These are phyloP conservation scores for Tridacna crocea DNA, from an alignment of 2,888 invertebrate genomes.

Conservation along the genomic window DNA sequence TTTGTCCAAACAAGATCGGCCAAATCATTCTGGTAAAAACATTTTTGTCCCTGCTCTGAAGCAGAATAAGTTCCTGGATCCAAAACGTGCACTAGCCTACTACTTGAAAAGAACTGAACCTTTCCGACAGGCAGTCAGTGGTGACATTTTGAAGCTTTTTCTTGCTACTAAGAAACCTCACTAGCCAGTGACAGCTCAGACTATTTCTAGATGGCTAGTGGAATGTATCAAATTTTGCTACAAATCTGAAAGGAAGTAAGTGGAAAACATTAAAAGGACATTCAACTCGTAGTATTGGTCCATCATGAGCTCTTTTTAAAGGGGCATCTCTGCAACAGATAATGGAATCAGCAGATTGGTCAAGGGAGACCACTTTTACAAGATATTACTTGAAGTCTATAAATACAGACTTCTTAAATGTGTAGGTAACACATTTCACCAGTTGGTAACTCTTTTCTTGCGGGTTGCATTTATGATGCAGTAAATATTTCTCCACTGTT, in stretches of 20 bases:
- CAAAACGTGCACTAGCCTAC: slow-evolving; percentile 28
- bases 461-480: too few relatives aligned
- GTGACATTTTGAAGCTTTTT: too few relatives aligned
- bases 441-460: too few relatives aligned
- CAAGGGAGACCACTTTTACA: slow-evolving; percentile 12
- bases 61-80: slow-evolving; percentile 35
- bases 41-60: slow-evolving; percentile 39
- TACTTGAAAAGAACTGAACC: slow-evolving; percentile 46
- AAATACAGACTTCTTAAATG: slow-evolving; percentile 2
- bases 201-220: too few relatives aligned
- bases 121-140: too few relatives aligned
- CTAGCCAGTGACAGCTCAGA: slow-evolving; percentile 15
- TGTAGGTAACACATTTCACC: slow-evolving; percentile 1
- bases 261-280: slow-evolving; percentile 12
- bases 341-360: too few relatives aligned
- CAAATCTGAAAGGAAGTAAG: background rate
- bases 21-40: slow-evolving; percentile 27
- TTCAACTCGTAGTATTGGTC: slow-evolving; percentile 18
- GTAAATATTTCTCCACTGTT: too few relatives aligned
- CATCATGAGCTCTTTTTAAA: slow-evolving; percentile 27
- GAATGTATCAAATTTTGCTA: slow-evolving; percentile 4
- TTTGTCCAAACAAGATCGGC: slow-evolving; percentile 41
- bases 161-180: slow-evolving; percentile 16
- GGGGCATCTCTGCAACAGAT: too few relatives aligned
- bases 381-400: background rate